These are phyloP conservation scores for Cheirogaleus medius DNA, from an alignment of 2,113 vertebrate genomes.

Conservation along the genomic window DNA sequence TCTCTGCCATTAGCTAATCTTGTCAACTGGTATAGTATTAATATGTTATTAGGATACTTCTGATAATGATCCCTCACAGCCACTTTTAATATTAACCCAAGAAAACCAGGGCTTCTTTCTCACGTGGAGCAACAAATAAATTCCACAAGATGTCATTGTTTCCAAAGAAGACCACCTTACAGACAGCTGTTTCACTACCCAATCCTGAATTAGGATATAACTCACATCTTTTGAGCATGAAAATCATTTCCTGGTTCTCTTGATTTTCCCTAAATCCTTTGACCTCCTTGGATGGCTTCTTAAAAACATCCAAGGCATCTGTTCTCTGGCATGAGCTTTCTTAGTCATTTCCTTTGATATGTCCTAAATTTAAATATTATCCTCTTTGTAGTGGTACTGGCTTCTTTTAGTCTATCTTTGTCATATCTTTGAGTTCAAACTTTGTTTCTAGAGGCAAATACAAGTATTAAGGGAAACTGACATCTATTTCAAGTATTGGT, in stretches of 20 bases:
- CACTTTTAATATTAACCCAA: not conserved
- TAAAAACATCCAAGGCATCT: not conserved
- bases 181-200: not conserved
- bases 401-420: not conserved
- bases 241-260: conserved; percentile 65
- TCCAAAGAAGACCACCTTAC: conserved; percentile 37
- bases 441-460: conserved; percentile 27
- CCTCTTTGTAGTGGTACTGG: not conserved
- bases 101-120: not conserved
- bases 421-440: not conserved
- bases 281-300: conserved; percentile 55
- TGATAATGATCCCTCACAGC: not conserved
- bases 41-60: not conserved
- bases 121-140: not conserved
- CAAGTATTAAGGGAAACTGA: not conserved
- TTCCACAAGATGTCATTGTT: not conserved
- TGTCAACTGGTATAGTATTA: not conserved
- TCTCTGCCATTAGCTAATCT: not conserved
- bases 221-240: not conserved
- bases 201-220: not conserved
- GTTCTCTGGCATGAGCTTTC: not conserved
- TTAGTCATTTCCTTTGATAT: not conserved
- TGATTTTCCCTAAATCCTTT: conserved; percentile 32
- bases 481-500: not conserved
- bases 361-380: not conserved